Evolutionary conservation across 2,797 vertebrate species (phyloP).

Genomic region (Tragelaphus oryx): DNA sequence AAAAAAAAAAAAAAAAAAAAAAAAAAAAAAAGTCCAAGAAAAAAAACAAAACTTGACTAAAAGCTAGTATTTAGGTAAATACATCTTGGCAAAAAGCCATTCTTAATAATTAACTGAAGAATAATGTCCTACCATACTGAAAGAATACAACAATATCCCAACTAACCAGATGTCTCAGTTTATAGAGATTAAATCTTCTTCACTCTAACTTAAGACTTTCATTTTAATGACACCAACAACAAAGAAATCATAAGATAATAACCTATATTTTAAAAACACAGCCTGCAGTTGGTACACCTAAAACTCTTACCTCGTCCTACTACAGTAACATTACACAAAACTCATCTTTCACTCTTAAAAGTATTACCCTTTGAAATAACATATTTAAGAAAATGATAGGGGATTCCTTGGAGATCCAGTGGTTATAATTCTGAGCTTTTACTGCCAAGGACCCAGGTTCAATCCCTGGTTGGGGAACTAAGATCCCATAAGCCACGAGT

Average conservation of each 20-base stretch:
- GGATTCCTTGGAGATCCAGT: not conserved
- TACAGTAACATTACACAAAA: not conserved
- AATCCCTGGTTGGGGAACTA: not conserved
- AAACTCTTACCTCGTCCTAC: not conserved
- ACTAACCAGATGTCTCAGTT: not conserved
- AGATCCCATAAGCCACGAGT: not conserved
- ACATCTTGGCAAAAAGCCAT: not conserved
- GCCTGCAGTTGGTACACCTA: not conserved
- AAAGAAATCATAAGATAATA: slow-evolving; percentile 17
- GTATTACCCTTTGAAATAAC: not conserved
- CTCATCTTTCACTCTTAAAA: slow-evolving; percentile 21
- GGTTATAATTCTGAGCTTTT: not conserved
- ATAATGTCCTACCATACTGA: not conserved
- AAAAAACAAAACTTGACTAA: not conserved
- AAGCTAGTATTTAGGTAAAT: not conserved
- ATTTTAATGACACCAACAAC: not conserved
- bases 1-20: not conserved
- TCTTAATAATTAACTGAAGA: not conserved
- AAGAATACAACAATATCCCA: not conserved
- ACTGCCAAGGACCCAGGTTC: not conserved
- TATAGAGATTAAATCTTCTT: slow-evolving; percentile 6
- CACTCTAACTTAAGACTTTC: not conserved
- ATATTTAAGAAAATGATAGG: slow-evolving; percentile 8
- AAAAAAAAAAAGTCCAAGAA: not conserved
- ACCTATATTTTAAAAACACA: not conserved